A percentile compares a stretch with the other conserved stretches of the same genome.
Conservation (phyloP, 2,113 vertebrate genomes). For the Megalops atlanticus region DNA sequence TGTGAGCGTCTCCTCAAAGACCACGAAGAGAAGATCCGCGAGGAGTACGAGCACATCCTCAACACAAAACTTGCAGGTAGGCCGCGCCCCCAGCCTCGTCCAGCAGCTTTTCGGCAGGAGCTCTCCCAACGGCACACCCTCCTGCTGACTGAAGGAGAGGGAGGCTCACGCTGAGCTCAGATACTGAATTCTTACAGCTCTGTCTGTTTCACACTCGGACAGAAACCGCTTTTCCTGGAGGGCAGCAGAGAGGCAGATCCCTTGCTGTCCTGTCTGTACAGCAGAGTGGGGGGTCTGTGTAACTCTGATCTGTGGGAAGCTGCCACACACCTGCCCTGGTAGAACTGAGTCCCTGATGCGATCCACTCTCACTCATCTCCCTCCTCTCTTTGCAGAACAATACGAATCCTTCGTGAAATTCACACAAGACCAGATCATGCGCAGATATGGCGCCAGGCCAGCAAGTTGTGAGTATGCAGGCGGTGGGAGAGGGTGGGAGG, state of each 20-base stretch:
- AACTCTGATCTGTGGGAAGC: neutral
- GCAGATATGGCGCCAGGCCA: slow-evolving; percentile 86
- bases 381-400: slow-evolving; percentile 76
- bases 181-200: neutral
- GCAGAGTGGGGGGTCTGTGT: no score
- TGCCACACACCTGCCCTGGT: neutral
- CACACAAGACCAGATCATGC: slow-evolving; percentile 94
- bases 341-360: neutral
- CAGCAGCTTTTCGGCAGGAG: no score
- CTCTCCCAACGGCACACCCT: no score
- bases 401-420: slow-evolving; percentile 96
- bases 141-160: no score
- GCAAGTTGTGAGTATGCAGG: slow-evolving; percentile 79
- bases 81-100: neutral
- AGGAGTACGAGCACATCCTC: slow-evolving; percentile 91
- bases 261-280: neutral
- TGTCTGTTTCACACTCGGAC: no score
- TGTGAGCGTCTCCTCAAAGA: slow-evolving; percentile 89
- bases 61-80: slow-evolving; percentile 90
- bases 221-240: neutral
- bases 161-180: neutral
- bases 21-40: slow-evolving; percentile 88
- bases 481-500: neutral
- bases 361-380: neutral
- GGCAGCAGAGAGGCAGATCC: neutral